Evolutionary conservation across 2,797 vertebrate genomes (phyloP), one percentile per base, ranked within the genome.

Genomic region (Hafferia zeledoni): DNA sequence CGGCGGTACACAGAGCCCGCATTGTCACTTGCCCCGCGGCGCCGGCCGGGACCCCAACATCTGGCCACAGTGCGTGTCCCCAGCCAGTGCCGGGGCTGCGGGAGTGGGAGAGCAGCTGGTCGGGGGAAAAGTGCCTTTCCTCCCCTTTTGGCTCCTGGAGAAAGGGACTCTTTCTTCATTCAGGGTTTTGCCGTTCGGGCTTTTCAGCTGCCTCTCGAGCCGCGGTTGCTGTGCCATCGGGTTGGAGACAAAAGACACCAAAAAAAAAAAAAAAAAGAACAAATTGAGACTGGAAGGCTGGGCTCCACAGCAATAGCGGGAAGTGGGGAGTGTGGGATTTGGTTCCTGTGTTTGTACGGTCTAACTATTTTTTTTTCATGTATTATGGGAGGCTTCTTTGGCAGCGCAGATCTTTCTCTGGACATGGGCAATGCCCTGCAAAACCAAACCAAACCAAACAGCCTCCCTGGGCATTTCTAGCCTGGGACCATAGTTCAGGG

Each of bases 141-240:
- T 95, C 61, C 59, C 78, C 37, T 91, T 88, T 83, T 76, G 87
- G 79, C 72, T 78, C 39, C 69, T 25, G 91, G 87, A 94, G 92
- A 91, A 96, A 95, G 80, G 83, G 65, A 60, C 77, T 89, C 94
- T 89, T 88, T 93, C 75, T 90, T 88, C 79, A 65, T 77, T 82
- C 86, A 80, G 70, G 12, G 72, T 37, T 75, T 71, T 60, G 80
- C 92, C 33, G 55, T 65, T 81, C 5, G 0, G 61, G 94, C 94
- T 96, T 96, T 96, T 96, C 94, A 96, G 94, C 95, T 92, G 90
- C 92, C 91, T 92, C 94, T 95, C 7, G n/a, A 91, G 92, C 68
- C 9, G 46, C 63, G 3, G 82, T 80, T 70, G 93, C 76, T 82
- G 84, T 74, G 91, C 95, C 93, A 94, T 95, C 68, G 41, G 88